Percentiles rank a stretch among this genome's conserved stretches.
These are phyloP conservation scores for Halcyon leucocephala DNA, from an alignment of 2,797 vertebrate species.

Conservation along the genomic window DNA sequence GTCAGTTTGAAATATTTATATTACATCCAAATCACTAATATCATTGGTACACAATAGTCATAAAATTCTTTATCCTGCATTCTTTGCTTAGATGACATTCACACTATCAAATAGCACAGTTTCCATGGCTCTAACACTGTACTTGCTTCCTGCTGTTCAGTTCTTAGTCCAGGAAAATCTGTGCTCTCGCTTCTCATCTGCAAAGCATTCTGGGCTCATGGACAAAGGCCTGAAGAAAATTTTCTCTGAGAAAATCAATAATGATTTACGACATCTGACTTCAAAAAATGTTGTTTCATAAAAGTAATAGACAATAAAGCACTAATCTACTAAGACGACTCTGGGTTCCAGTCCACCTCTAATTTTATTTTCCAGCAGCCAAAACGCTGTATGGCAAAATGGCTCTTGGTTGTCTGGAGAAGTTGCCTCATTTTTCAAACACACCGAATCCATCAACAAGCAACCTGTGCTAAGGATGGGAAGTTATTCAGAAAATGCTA, in stretches of 20 bases:
- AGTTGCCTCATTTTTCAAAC: slow-evolving; percentile 14
- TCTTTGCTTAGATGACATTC: not conserved
- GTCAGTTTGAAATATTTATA: not conserved
- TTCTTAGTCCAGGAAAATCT: slow-evolving; percentile 10
- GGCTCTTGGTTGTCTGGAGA: not conserved
- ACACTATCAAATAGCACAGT: not conserved
- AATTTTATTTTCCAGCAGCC: not conserved
- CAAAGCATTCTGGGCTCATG: slow-evolving; percentile 26
- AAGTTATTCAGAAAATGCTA: slow-evolving; percentile 28
- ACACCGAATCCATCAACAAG: not conserved
- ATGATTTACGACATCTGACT: slow-evolving; percentile 49
- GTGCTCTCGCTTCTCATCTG: slow-evolving; percentile 29
- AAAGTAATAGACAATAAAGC: slow-evolving; percentile 42
- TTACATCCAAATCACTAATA: not conserved
- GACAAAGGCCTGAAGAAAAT: slow-evolving; percentile 20
- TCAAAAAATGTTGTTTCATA: slow-evolving; percentile 49
- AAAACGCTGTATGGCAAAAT: not conserved
- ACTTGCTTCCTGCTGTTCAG: not conserved
- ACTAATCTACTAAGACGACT: not conserved
- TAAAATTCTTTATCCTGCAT: not conserved
- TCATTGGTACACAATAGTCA: not conserved
- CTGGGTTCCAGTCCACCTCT: slow-evolving; percentile 13
- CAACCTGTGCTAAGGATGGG: not conserved
- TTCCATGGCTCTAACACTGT: not conserved
- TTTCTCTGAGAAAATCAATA: slow-evolving; percentile 56